Percentiles rank a stretch among this genome's conserved stretches.
phyloP scores from a whole-genome alignment of 2,888 invertebrate genomes.

The Scaptomyza cyrtandrae region DNA sequence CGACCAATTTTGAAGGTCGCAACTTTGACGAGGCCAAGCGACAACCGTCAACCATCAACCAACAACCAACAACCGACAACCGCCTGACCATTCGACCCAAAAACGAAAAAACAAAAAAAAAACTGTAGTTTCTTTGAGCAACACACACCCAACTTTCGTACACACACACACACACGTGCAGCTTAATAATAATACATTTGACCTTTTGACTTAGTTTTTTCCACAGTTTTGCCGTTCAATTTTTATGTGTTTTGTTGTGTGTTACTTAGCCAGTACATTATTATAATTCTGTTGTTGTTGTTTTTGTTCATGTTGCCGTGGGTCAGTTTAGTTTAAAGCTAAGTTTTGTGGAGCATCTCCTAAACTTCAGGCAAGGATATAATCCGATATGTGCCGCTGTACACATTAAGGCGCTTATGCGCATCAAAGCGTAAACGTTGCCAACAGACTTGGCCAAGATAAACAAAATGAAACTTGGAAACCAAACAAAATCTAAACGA shows the following conservation, averaged over 20 bases:
- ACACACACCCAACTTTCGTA: conserved; percentile 47
- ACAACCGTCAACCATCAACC: conserved; percentile 28
- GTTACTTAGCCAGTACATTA: conserved; percentile 23
- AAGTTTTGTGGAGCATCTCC: background rate
- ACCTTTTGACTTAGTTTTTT: conserved; percentile 73
- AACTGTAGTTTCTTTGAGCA: conserved; percentile 58
- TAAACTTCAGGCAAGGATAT: conserved; percentile 11
- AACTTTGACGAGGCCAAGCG: conserved; percentile 39
- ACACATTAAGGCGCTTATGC: conserved; percentile 29
- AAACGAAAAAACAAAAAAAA: conserved; percentile 53
- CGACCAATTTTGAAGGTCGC: conserved; percentile 73
- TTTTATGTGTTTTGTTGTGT: conserved; percentile 1
- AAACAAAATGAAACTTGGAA: background rate
- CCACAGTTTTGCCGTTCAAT: conserved; percentile 12
- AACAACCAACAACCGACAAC: conserved; percentile 27
- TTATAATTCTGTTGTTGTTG: background rate
- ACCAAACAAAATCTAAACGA: background rate
- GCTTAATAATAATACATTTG: conserved; percentile 71
- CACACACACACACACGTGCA: conserved; percentile 23
- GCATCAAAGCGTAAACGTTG: background rate
- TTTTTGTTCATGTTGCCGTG: conserved; percentile 20
- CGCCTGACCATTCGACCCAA: conserved; percentile 68
- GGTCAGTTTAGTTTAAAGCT: conserved; percentile 32
- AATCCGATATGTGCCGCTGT: conserved; percentile 19
- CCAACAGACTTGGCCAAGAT: background rate